These are phyloP conservation scores for Lasius platythorax DNA, from an alignment of 2,888 invertebrate genomes.

Conservation along the genomic window DNA sequence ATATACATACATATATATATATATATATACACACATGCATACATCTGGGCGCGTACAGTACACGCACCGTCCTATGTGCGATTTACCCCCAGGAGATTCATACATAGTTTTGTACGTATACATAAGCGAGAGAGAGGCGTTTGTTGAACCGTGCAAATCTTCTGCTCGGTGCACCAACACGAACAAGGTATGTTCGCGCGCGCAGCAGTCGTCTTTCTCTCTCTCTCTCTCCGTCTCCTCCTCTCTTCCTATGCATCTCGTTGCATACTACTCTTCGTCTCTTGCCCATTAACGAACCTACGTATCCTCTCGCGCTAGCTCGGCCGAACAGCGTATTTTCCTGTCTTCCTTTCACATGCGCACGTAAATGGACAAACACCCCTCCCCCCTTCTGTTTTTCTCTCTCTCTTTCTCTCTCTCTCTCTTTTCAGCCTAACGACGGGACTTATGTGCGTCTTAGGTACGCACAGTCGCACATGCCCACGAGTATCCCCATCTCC, in stretches of 20 bases:
- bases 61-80: conserved; percentile 37
- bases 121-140: conserved; percentile 54
- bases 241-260: conserved; percentile 30
- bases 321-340: conserved; percentile 33
- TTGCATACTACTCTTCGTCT: conserved; percentile 46
- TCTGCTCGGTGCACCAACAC: conserved; percentile 51
- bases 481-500: background rate
- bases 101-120: conserved; percentile 55
- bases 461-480: conserved; percentile 28
- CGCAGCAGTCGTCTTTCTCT: conserved; percentile 19
- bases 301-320: conserved; percentile 45
- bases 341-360: conserved; percentile 18
- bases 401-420: background rate
- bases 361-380: background rate
- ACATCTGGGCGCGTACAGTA: background rate
- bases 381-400: background rate
- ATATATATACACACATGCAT: background rate
- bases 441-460: conserved; percentile 41
- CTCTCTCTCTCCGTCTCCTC: conserved; percentile 5
- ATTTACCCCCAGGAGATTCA: conserved; percentile 51
- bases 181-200: conserved; percentile 15
- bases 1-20: background rate
- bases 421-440: conserved; percentile 5
- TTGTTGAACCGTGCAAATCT: conserved; percentile 58
- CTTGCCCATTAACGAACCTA: conserved; percentile 46